A percentile compares a stretch with the other conserved stretches of the same genome.
Conservation (phyloP, 92 coral and sea anemone genomes). For the Meandrina meandrites region DNA sequence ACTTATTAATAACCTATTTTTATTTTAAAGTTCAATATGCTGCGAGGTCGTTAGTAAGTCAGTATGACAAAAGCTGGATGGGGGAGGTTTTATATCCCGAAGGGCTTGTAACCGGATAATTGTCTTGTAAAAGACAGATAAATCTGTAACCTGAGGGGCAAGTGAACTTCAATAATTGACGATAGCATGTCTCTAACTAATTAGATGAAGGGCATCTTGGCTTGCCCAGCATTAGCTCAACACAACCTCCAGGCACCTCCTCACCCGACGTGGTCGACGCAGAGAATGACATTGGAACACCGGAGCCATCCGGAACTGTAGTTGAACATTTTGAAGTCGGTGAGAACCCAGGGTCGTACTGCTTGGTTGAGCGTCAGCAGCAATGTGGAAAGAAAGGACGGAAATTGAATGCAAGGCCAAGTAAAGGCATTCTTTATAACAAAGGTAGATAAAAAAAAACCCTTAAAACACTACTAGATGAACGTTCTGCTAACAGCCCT, state of each 20-base stretch:
- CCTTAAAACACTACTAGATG: too few species aligned
- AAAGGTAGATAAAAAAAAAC: background rate
- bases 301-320: background rate
- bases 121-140: too few species aligned
- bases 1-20: too few species aligned
- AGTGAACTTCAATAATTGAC: too few species aligned
- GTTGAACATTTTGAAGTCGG: background rate
- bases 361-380: background rate
- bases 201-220: background rate
- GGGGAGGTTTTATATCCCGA: too few species aligned
- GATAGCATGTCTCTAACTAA: background rate
- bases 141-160: too few species aligned
- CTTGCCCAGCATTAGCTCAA: background rate
- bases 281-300: too few species aligned
- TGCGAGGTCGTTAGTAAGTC: too few species aligned
- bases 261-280: background rate
- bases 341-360: slow-evolving; percentile 8
- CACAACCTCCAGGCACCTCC: background rate
- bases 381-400: background rate
- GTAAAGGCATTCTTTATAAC: background rate
- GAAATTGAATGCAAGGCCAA: background rate
- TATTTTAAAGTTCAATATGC: too few species aligned
- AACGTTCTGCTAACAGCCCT: too few species aligned
- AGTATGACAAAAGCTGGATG: too few species aligned
- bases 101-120: too few species aligned